Evolutionary conservation across 2,113 vertebrate genomes (phyloP), one percentile per base, ranked within the genome.

Genomic region (Macquaria ambigua): DNA sequence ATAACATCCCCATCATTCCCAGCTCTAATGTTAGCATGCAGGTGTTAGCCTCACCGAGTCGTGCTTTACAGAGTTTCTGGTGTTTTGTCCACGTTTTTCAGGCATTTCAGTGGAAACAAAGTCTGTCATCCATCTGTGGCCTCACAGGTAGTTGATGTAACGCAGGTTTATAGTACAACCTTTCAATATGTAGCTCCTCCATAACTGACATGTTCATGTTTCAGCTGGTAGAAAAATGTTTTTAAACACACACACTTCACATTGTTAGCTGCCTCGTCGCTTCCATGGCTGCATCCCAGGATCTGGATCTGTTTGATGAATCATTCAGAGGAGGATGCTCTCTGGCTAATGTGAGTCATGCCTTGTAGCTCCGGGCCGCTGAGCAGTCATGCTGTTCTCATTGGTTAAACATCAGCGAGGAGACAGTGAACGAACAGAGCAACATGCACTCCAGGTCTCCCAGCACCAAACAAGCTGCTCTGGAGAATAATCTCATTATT

Each of bases 261-360:
- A 84, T 72, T 10, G 8, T 69, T 66, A 69, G 52, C 73, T n/a
- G 64, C 81, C 68, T 48, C 28, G 61, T 53, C 9, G 75, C 79
- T 53, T 76, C 72, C 9, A 6, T 37, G 52, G 50, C 67, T 66
- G 53, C 21, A 1, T 76, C 66, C 56, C 5, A 8, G 74, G 66
- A 37, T 81, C 53, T 37, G 68, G 59, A 78, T 78, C 77, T 37
- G 66, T 67, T 37, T 12, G 59, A 87, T 89, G 74, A 92, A 84
- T 92, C 89, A 89, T 82, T 85, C 67, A 84, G 72, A 46, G 77
- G 50, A 79, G 7, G 63, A 87, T 61, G 83, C 81, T 39, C 81
- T 86, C 63, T 0, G 8, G 55, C 75, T 92, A 80, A 90, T 92
- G 86, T 84, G 83, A 90, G 83, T 86, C 84, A 79, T 87, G 88